phyloP scores from a whole-genome alignment of 2,113 vertebrate species.

The Cryptoleucopteryx plumbea region DNA sequence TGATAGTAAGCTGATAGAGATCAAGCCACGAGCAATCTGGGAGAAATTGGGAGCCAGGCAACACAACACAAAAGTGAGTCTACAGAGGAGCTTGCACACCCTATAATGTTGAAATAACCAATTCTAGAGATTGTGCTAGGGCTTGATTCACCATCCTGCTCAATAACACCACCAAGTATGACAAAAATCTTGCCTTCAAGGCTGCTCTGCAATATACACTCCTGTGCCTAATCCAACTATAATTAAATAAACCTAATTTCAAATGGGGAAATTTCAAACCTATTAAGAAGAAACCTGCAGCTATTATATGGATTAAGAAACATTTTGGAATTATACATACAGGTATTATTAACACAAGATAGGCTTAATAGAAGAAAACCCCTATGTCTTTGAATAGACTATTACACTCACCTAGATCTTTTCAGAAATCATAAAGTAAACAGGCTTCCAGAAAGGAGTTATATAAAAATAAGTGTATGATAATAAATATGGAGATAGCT shows the following conservation, averaged over 20 bases:
- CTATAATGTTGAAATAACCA: neutral
- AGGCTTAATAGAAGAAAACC: neutral
- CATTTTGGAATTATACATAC: neutral
- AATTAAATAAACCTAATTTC: neutral
- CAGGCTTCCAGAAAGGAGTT: neutral
- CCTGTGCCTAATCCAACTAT: neutral
- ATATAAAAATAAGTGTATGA: neutral
- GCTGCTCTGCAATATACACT: neutral
- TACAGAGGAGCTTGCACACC: neutral
- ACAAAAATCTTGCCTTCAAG: neutral
- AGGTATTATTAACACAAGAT: neutral
- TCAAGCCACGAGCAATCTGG: neutral
- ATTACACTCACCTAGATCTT: neutral
- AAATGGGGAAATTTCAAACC: neutral
- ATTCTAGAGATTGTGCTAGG: neutral
- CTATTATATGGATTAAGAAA: neutral
- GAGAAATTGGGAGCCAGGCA: neutral
- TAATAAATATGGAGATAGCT: neutral
- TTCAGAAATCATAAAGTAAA: neutral
- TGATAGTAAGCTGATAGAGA: neutral
- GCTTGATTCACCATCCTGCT: neutral
- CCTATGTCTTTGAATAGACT: accelerated
- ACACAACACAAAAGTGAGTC: neutral
- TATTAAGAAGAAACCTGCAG: neutral
- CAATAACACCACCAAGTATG: neutral